Percentiles rank a stretch among this genome's conserved stretches.
Evolutionary conservation across 2,797 vertebrate genomes (phyloP).

Genomic region (Phylloscopus collybita): DNA sequence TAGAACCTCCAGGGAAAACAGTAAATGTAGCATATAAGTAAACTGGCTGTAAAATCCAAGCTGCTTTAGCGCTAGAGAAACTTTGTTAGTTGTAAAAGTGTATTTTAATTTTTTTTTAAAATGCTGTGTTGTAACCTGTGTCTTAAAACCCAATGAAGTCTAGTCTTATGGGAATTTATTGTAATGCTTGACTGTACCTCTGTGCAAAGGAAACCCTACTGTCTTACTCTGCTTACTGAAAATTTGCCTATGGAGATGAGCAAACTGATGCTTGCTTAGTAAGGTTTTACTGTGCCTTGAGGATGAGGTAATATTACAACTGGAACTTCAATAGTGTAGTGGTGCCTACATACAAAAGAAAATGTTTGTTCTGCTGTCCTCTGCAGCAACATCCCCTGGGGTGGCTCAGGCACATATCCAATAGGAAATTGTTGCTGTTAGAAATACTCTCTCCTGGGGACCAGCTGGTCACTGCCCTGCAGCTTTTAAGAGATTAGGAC

Average conservation of each 20-base stretch:
- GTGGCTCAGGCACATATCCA: not conserved
- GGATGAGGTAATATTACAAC: not conserved
- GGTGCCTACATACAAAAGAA: not conserved
- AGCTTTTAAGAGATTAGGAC: not conserved
- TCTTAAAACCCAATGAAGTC: not conserved
- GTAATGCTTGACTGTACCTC: not conserved
- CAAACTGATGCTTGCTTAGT: not conserved
- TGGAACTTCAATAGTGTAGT: not conserved
- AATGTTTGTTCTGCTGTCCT: not conserved
- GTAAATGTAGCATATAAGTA: not conserved
- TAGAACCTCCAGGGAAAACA: not conserved
- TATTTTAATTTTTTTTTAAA: not conserved
- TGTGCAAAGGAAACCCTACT: not conserved
- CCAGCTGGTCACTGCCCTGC: not conserved
- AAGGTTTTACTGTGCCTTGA: not conserved
- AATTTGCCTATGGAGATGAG: slow-evolving; percentile 32
- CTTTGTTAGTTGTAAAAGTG: not conserved
- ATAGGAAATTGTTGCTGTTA: not conserved
- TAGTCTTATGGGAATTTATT: not conserved
- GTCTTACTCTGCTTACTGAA: not conserved
- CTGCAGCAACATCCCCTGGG: not conserved
- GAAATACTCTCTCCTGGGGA: not conserved
- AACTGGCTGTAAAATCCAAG: not conserved
- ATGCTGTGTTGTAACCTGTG: not conserved
- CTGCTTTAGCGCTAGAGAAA: not conserved